phyloP scores from a whole-genome alignment of 1,140 invertebrate genomes.

The Neodiprion virginianus region DNA sequence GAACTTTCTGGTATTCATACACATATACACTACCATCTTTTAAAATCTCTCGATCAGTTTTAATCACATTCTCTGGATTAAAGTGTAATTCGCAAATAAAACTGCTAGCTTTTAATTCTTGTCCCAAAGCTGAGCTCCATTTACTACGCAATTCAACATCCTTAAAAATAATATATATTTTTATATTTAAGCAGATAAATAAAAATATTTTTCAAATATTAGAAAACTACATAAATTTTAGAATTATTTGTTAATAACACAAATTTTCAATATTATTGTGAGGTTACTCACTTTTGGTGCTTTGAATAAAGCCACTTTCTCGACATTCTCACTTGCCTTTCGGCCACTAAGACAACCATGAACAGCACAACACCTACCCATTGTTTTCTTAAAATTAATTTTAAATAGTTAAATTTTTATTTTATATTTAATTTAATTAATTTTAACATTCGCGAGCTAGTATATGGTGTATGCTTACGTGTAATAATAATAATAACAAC shows the following conservation, averaged over 20 bases:
- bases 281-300: conserved; percentile 17
- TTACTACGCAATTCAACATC: conserved; percentile 10
- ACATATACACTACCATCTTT: conserved; percentile 15
- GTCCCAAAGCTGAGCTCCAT: conserved; percentile 8
- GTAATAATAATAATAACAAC: conserved; percentile 7
- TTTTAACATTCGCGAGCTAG: not conserved
- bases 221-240: conserved; percentile 2
- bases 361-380: conserved; percentile 14
- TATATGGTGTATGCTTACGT: not conserved
- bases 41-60: conserved; percentile 7
- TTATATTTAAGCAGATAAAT: not conserved
- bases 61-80: conserved; percentile 12
- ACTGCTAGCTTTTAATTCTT: conserved; percentile 12
- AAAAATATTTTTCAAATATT: not conserved
- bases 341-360: conserved; percentile 13
- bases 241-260: conserved; percentile 10
- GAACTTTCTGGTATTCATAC: conserved; percentile 14
- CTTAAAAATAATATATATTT: conserved; percentile 12
- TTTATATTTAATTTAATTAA: conserved; percentile 14
- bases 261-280: conserved; percentile 13
- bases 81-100: conserved; percentile 15
- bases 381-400: conserved; percentile 9
- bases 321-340: not conserved
- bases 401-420: conserved; percentile 4
- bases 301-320: conserved; percentile 15